phyloP scores from a whole-genome alignment of 2,888 invertebrate genomes.

The Ennomos fuscantarius region DNA sequence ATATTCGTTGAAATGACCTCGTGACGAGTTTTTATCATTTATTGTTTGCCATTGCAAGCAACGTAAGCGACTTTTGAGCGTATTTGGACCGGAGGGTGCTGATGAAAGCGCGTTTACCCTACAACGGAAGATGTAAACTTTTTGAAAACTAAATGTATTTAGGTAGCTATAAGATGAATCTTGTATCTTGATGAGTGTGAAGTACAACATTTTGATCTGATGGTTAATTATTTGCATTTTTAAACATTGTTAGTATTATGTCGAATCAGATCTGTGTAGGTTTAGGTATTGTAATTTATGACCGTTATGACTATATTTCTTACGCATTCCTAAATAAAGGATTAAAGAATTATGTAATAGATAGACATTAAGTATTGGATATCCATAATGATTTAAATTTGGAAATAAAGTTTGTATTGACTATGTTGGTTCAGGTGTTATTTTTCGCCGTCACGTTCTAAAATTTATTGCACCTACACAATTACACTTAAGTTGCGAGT shows the following conservation, averaged over 20 bases:
- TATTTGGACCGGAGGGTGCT: no score
- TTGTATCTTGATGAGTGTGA: slow-evolving; percentile 25
- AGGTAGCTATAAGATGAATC: no score
- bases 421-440: slow-evolving; percentile 44
- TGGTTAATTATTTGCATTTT: slow-evolving; percentile 33
- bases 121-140: no score
- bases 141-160: no score
- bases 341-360: slow-evolving; percentile 25
- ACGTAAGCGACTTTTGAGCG: no score
- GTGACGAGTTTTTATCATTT: no score
- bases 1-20: no score
- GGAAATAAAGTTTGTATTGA: slow-evolving; percentile 39
- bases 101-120: no score
- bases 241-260: slow-evolving; percentile 13
- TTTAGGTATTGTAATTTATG: slow-evolving; percentile 24
- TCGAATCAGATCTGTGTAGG: slow-evolving; percentile 27
- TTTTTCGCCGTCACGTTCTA: slow-evolving; percentile 11
- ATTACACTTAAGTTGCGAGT: not conserved
- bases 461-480: not conserved
- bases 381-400: slow-evolving; percentile 29
- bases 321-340: slow-evolving; percentile 29
- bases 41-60: no score
- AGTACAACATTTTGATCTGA: slow-evolving; percentile 38
- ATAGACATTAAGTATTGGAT: slow-evolving; percentile 29
- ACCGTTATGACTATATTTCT: slow-evolving; percentile 30